Conservation (phyloP, 2,888 invertebrate species). For the Philereme transversata region DNA sequence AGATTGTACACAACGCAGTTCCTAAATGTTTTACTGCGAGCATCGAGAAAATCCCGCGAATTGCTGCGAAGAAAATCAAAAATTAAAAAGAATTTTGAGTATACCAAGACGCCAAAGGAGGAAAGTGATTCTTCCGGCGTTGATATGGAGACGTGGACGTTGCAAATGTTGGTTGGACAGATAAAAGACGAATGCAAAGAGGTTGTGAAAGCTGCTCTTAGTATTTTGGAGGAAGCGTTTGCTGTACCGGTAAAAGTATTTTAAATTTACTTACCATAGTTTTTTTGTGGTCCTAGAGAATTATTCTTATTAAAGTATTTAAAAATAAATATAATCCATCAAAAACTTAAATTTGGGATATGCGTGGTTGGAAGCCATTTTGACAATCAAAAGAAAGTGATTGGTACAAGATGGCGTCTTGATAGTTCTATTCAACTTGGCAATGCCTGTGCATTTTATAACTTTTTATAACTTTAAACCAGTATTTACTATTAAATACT, state of each 20-base stretch:
- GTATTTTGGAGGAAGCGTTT: constrained; percentile 96
- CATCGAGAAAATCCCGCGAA: constrained; percentile 81
- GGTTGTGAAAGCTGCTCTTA: constrained; percentile 91
- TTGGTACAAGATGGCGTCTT: background rate
- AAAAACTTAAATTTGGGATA: background rate
- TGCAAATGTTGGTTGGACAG: constrained; percentile 92
- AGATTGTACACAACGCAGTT: constrained; percentile 95
- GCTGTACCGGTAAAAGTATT: constrained; percentile 88
- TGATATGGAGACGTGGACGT: constrained; percentile 93
- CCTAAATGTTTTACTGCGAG: constrained; percentile 92
- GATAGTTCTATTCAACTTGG: background rate
- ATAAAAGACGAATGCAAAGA: constrained; percentile 92
- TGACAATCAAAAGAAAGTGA: background rate
- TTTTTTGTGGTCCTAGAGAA: background rate
- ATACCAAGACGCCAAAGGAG: constrained; percentile 55
- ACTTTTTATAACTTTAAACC: no score
- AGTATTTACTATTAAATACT: no score
- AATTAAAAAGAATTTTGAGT: constrained; percentile 66
- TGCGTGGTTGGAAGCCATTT: background rate
- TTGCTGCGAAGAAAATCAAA: constrained; percentile 72
- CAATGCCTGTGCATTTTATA: no score
- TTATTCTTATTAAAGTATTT: no score
- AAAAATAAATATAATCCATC: no score
- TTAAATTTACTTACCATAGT: background rate
- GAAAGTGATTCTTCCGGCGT: constrained; percentile 62